Evolutionary conservation across 2,113 vertebrate genomes (phyloP), one percentile per base, ranked within the genome.

Genomic region (Irena cyanogastra): DNA sequence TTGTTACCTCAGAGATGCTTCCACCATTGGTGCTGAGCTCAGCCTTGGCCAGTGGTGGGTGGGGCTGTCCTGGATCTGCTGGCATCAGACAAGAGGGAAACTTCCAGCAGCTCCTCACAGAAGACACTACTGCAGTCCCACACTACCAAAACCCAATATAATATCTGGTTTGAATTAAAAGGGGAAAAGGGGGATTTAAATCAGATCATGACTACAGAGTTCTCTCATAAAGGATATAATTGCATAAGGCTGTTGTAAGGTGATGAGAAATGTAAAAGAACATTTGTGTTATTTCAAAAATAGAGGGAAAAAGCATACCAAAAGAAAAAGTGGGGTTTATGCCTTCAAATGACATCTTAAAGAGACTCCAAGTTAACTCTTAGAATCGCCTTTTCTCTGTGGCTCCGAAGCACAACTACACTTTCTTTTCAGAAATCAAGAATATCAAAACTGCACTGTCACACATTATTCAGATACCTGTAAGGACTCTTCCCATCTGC

Each of bases 241-340:
- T 71, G 8, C 30, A 24, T 42, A n/a, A 77, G 31, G 10, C 31
- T 68, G 5, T 61, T 61, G 2, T 65, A 64, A 81, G 16, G 11
- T 65, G 20, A 59, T 41, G 28, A 61, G 28, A 82, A 81, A 5
- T 8, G 5, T 35, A 53, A 92, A 21, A 23, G 10, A 4, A 2
- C 47, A 77, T 7, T 54, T 19, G 7, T 28, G 11, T 70, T 77
- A 61, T 66, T 85, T 87, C 57, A 7, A 41, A 87, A 78, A 57
- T 1, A 71, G 31, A 60, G 5, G 1, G 6, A n/a, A 65, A n/a
- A 1, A 26, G 2, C 12, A 1, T 9, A 17, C 7, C 24, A 33
- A 76, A 37, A 79, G 33, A 41, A 90, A 84, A 89, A 47, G 9
- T 41, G 14, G 16, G 2, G 21, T 56, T 80, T 49, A 52, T 16